Base-by-base conservation (phyloP, 64 coral and sea anemone genomes). In the Stylophora pistillata region DNA sequence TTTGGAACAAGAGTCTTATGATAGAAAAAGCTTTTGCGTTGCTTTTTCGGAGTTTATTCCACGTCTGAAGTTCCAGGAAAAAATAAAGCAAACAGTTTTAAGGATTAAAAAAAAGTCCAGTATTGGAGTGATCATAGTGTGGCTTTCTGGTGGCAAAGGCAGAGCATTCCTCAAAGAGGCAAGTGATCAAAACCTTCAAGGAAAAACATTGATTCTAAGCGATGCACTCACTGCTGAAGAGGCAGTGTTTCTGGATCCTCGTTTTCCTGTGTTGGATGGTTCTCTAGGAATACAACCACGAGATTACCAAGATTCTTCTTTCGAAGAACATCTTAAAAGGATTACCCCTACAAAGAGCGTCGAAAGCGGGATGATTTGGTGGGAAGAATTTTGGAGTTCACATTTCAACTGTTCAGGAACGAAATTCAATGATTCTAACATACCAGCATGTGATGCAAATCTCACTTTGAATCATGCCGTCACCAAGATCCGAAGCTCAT, bases 361-460 rank as follows among this genome's bases (percentile, higher is more conserved):
- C 20, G 53, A 58, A 30, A 33, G 15, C 2, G 77, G 55, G 0
- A 16, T 60, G 53, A 13, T 27, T 18, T 95, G 93, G 93, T 95
- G 93, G 93, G 74, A 88, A 15, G 85, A 86, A 66, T 64, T 95
- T 16, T 95, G 93, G 93, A 88, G 87, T 58, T 60, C 66, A 27
- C 89, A 95, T n/a, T 84, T 88, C 29, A 80, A 86, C 13, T 95
- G 93, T 53, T 69, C 72, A 11, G 73, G 70, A 1, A 86, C 47
- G 14, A 25, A 91, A 69, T 91, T 83, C 11, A 78, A 30, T 28
- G 30, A 88, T 68, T 59, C 56, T 23, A 53, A 86, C 32, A 11
- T 95, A 27, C 20, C 28, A 15, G 79, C 82, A 13, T 75, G 82
- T 27, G 93, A 83, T 17, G 65, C 53, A 79, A 79, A 58, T 59